Base-by-base conservation (phyloP, 2,797 vertebrate species). In the Holocentrus rufus region DNA sequence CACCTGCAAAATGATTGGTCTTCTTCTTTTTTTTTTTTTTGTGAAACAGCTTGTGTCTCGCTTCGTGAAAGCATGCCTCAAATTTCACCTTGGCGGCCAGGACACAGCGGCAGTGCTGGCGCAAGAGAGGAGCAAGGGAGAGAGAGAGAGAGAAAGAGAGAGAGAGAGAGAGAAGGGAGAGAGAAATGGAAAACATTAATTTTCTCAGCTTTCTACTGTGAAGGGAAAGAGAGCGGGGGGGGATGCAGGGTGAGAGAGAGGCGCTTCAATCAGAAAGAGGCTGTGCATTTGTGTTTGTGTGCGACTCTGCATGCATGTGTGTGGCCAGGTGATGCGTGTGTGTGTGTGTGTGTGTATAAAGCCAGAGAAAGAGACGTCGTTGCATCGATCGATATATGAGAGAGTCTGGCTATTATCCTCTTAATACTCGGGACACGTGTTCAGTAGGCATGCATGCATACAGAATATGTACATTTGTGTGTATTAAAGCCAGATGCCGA, bases 31-130 rank as follows among this genome's bases (percentile, higher is more conserved):
- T 8, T 20, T 52, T 53, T 5, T 42, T 52, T 20, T 61, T 54
- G 9, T 25, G 23, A 58, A 59, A 53, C 20, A 70, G 56, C 46
- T 56, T 56, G 39, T 44, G 46, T 71, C 55, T 72, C 10, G 13
- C 72, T 64, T 54, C 25, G 72, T 79, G 49, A 84, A 76, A 74
- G 79, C 62, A 8, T 64, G 72, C 56, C 72, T 87, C 66, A 66
- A 3, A 85, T 87, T 82, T 89, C 80, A 88, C 85, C 81, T 90
- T 74, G 83, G 72, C 80, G 71, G 74, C 20, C 49, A 17, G 53
- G 73, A 81, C 65, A 23, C 76, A 66, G 77, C 63, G 15, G 68
- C 39, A 0, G 30, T 1, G 68, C 85, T 76, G 68, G 73, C 75
- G 55, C 25, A 27, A 27, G 25, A 27, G 25, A 46, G 70, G 68